Conservation (phyloP, 2,113 vertebrate species). For the Triplophysa rosa region DNA sequence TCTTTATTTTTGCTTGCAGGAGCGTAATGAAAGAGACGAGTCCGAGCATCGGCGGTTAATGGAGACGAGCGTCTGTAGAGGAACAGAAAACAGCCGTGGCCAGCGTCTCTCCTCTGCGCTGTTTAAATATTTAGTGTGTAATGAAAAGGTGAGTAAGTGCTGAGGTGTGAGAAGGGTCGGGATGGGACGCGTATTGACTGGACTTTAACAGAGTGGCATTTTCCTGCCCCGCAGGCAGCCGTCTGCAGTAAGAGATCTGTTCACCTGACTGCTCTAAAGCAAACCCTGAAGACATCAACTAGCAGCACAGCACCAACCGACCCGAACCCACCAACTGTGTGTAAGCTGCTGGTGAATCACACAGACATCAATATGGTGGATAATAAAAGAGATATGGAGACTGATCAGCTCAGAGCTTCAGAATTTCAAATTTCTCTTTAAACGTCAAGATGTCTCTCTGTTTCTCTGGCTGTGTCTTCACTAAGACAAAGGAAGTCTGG, state of each 20-base stretch:
- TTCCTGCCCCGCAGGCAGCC: slow-evolving; percentile 5
- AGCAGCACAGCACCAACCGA: slow-evolving; percentile 32
- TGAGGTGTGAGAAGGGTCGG: slow-evolving; percentile 52
- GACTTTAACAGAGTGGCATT: slow-evolving; percentile 60
- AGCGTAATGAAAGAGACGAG: not conserved
- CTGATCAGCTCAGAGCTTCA: too few relatives aligned
- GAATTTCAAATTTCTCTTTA: too few relatives aligned
- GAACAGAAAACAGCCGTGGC: not conserved
- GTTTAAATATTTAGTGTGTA: slow-evolving; percentile 76
- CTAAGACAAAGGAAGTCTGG: too few relatives aligned
- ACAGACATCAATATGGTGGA: too few relatives aligned
- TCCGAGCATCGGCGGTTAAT: not conserved
- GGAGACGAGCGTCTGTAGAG: slow-evolving; percentile 23
- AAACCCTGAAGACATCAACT: slow-evolving; percentile 41
- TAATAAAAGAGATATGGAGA: too few relatives aligned
- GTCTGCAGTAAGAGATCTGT: slow-evolving; percentile 52
- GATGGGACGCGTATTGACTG: slow-evolving; percentile 73
- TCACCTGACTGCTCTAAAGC: slow-evolving; percentile 57
- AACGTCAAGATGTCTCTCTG: too few relatives aligned
- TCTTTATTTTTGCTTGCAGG: too few relatives aligned
- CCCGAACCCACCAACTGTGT: slow-evolving; percentile 20
- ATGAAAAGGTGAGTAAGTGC: slow-evolving; percentile 71
- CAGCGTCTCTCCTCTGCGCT: slow-evolving; percentile 62
- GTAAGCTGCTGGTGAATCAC: not conserved
- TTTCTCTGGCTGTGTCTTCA: too few relatives aligned